Percentiles rank a stretch among this genome's conserved stretches.
Conservation (phyloP, 2,888 invertebrate genomes). For the Caradrina clavipalpis region DNA sequence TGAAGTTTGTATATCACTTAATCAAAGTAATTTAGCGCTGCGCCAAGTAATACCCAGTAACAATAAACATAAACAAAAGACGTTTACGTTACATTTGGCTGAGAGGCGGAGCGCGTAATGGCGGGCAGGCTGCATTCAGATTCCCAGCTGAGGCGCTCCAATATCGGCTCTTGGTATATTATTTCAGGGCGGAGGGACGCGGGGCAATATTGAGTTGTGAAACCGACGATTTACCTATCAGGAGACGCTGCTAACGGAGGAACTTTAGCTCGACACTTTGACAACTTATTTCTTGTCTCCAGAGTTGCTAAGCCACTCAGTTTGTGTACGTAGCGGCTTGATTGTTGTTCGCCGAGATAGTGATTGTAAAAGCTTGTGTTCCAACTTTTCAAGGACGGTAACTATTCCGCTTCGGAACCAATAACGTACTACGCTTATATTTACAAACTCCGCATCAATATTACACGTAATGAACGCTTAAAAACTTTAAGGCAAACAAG, state of each 20-base stretch:
- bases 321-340: conserved; percentile 83
- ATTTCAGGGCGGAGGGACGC: conserved; percentile 83
- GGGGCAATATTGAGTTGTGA: conserved; percentile 88
- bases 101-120: conserved; percentile 76
- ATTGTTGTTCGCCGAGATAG: conserved; percentile 78
- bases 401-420: conserved; percentile 50
- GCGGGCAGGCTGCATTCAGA: conserved; percentile 81
- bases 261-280: conserved; percentile 89
- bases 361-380: conserved; percentile 66
- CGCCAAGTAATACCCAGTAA: conserved; percentile 68
- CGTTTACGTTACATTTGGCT: conserved; percentile 83
- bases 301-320: conserved; percentile 85
- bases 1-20: neutral
- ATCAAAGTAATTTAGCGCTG: conserved; percentile 63
- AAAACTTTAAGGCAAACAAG: conserved; percentile 70
- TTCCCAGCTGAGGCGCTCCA: conserved; percentile 81
- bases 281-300: conserved; percentile 90
- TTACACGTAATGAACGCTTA: conserved; percentile 57
- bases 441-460: conserved; percentile 51
- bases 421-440: conserved; percentile 45
- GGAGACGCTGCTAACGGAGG: conserved; percentile 85
- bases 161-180: conserved; percentile 87
- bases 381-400: conserved; percentile 61
- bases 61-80: conserved; percentile 83
- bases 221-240: conserved; percentile 89